phyloP scores from a whole-genome alignment of 2,888 invertebrate species.

The Rambutsinella grinnellia region DNA sequence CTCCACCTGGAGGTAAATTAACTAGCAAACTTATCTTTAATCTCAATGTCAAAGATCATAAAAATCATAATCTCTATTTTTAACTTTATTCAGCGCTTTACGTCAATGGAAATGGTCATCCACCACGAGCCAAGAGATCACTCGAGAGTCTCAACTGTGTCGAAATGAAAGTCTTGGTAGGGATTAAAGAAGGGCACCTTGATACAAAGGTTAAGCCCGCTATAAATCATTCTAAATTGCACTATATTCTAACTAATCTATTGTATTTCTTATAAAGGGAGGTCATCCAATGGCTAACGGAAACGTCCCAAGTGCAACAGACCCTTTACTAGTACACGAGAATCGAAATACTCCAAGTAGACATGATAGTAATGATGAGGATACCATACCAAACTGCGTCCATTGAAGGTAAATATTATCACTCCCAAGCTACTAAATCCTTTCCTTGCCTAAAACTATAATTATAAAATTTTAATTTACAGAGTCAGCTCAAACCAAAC shows the following conservation, averaged over 20 bases:
- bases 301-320: slow-evolving; percentile 57
- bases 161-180: slow-evolving; percentile 63
- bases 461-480: slow-evolving; percentile 3
- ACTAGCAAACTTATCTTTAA: neutral
- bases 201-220: slow-evolving; percentile 59
- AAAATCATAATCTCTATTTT: slow-evolving; percentile 1
- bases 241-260: neutral
- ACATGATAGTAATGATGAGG: slow-evolving; percentile 48
- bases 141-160: slow-evolving; percentile 62
- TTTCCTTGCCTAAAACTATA: neutral
- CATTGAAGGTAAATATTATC: slow-evolving; percentile 45
- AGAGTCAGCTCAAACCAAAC: slow-evolving; percentile 62
- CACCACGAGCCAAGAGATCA: slow-evolving; percentile 58
- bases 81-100: slow-evolving; percentile 36
- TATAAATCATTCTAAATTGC: neutral
- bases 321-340: slow-evolving; percentile 60
- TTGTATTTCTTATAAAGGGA: slow-evolving; percentile 43
- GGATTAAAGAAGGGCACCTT: slow-evolving; percentile 52
- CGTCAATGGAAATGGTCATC: slow-evolving; percentile 61
- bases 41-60: too few relatives aligned
- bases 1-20: slow-evolving; percentile 41
- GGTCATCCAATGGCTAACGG: slow-evolving; percentile 59
- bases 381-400: slow-evolving; percentile 57
- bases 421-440: neutral
- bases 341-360: slow-evolving; percentile 57